Base-by-base conservation (phyloP, 2,797 vertebrate species). In the Bovichtus diacanthus region DNA sequence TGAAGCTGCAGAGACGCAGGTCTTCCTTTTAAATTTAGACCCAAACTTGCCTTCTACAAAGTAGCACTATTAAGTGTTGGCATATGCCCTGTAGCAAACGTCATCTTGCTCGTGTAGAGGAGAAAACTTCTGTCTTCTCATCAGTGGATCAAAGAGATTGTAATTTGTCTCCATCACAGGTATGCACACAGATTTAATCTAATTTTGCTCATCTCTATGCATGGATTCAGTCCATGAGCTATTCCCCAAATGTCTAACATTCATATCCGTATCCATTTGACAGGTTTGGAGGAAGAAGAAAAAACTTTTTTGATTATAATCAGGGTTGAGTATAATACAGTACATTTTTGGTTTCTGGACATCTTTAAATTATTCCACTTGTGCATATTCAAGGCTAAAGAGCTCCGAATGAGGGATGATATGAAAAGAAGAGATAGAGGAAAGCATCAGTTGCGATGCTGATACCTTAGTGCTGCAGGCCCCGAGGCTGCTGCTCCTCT, bases 311-410 rank as follows among this genome's bases (percentile, higher is more conserved):
- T 75, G 62, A 89, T 77, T 64, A 59, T 85, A 86, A 91, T 85
- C 58, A 83, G 21, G 55, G 36, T 5, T 75, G 78, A 85, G 73
- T 68, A 53, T 69, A 65, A 51, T 70, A 81, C 56, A 85, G 83
- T 65, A 75, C 53, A 53, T 78, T 77, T 85, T 84, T 74, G 56
- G 79, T 87, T 79, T 83, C 78, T 83, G 87, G 87, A 86, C 79
- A 80, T 67, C 25, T 68, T 81, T 90, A 87, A 92, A 92, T 93
- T 82, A 94, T 94, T 93, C 88, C 77, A 84, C 84, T 91, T 93
- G 85, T 90, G 78, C 85, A 88, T 90, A 88, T 87, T 92, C 86
- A 86, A 90, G 70, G 80, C 81, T 92, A 91, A 91, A 90, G 68
- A 85, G 64, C 59, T 82, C 61, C 82, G 84, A 90, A 92, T 81